These are phyloP conservation scores for Hippocampus zosterae DNA, from an alignment of 2,113 vertebrate species.

Conservation along the genomic window DNA sequence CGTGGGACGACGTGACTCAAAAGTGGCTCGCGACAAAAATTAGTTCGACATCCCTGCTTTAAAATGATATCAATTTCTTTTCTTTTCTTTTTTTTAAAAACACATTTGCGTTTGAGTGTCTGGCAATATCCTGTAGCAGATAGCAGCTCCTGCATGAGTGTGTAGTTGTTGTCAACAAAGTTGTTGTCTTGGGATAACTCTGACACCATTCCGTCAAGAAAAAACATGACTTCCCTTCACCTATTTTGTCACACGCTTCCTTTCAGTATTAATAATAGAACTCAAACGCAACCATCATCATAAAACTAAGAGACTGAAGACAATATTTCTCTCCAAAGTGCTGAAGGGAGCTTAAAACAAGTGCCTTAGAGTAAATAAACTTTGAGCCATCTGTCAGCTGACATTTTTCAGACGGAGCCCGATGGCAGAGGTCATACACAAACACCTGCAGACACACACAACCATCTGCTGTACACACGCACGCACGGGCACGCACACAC, in stretches of 20 bases:
- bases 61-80: no score
- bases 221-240: background rate
- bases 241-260: background rate
- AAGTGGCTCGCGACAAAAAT: no score
- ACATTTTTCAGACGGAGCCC: conserved; percentile 39
- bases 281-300: background rate
- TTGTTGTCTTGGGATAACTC: background rate
- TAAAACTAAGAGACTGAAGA: conserved; percentile 19
- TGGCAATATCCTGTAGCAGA: no score
- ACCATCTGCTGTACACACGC: conserved; percentile 28
- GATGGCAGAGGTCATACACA: conserved; percentile 46
- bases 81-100: no score
- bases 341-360: conserved; percentile 10
- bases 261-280: background rate
- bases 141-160: no score
- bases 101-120: no score
- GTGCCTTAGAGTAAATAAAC: conserved; percentile 43
- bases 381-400: conserved; percentile 54
- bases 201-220: background rate
- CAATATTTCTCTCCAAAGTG: conserved; percentile 19
- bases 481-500: conserved; percentile 12
- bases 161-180: no score
- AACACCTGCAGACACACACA: conserved; percentile 23
- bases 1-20: no score
- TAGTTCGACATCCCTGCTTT: no score